Evolutionary conservation across 2,888 invertebrate species (phyloP).

Genomic region (Drosophila algonquin): DNA sequence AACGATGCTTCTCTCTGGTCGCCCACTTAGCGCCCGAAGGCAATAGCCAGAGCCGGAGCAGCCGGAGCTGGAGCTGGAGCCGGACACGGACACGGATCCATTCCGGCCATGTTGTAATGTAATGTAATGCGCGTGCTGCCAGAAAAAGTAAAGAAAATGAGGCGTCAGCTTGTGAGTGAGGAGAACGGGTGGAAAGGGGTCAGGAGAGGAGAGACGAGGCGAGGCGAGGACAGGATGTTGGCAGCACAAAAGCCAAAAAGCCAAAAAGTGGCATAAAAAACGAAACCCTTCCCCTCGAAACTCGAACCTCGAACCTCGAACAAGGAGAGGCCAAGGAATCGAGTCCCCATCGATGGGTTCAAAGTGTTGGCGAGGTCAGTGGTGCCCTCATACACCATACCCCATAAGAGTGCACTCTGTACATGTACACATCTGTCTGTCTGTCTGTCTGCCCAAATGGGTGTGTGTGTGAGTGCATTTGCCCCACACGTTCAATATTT

Average conservation of each 20-base stretch:
- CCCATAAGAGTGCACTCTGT: background rate
- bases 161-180: slow-evolving; percentile 20
- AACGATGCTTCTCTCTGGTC: slow-evolving; percentile 13
- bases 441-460: background rate
- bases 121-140: slow-evolving; percentile 74
- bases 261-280: slow-evolving; percentile 51
- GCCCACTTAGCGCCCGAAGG: slow-evolving; percentile 18
- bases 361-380: slow-evolving; percentile 55
- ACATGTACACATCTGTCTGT: slow-evolving; percentile 30
- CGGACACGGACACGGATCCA: slow-evolving; percentile 22
- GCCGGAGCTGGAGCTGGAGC: slow-evolving; percentile 1
- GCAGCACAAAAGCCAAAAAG: slow-evolving; percentile 51
- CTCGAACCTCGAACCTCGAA: background rate
- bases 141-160: slow-evolving; percentile 62
- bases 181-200: background rate
- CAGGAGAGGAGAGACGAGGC: background rate
- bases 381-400: background rate
- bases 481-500: slow-evolving; percentile 65
- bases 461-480: slow-evolving; percentile 42
- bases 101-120: slow-evolving; percentile 57
- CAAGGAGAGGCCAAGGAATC: slow-evolving; percentile 16
- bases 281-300: background rate
- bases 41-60: slow-evolving; percentile 1
- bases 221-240: slow-evolving; percentile 28
- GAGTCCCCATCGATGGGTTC: slow-evolving; percentile 50